phyloP scores from a whole-genome alignment of 1,140 invertebrate genomes.

The Heliconius hewitsoni region DNA sequence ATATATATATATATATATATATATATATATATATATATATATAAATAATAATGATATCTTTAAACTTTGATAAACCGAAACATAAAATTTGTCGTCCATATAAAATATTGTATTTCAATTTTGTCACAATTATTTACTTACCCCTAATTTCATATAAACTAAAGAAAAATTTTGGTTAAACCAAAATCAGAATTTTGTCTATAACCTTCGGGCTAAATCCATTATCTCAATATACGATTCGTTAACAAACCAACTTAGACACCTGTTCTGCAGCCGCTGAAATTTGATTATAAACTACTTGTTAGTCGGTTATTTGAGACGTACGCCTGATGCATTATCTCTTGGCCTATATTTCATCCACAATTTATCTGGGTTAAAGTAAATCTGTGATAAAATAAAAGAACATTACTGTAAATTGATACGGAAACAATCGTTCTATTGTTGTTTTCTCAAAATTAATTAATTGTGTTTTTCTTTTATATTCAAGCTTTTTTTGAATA shows the following conservation, averaged over 20 bases:
- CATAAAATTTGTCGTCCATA: too few species aligned
- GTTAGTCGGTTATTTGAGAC: constrained; percentile 5
- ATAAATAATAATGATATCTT: too few species aligned
- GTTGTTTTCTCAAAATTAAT: not conserved
- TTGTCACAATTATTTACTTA: not conserved
- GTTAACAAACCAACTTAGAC: constrained; percentile 6
- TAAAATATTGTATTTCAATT: too few species aligned
- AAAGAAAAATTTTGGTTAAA: too few species aligned
- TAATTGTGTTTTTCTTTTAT: not conserved
- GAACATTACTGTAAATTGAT: not conserved
- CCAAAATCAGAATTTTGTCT: not conserved
- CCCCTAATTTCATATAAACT: too few species aligned
- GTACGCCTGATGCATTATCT: constrained; percentile 3
- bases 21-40: too few species aligned
- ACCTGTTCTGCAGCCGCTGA: constrained; percentile 1
- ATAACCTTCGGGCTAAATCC: not conserved
- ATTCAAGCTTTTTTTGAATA: not conserved
- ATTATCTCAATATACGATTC: not conserved
- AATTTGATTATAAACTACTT: constrained; percentile 7
- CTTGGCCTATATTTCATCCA: not conserved
- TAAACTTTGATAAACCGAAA: too few species aligned
- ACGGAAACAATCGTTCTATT: not conserved
- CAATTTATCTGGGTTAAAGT: not conserved
- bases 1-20: too few species aligned
- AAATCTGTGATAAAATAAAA: constrained; percentile 1